phyloP scores from a whole-genome alignment of 1,140 invertebrate species.

The Platorchestia sp. region DNA sequence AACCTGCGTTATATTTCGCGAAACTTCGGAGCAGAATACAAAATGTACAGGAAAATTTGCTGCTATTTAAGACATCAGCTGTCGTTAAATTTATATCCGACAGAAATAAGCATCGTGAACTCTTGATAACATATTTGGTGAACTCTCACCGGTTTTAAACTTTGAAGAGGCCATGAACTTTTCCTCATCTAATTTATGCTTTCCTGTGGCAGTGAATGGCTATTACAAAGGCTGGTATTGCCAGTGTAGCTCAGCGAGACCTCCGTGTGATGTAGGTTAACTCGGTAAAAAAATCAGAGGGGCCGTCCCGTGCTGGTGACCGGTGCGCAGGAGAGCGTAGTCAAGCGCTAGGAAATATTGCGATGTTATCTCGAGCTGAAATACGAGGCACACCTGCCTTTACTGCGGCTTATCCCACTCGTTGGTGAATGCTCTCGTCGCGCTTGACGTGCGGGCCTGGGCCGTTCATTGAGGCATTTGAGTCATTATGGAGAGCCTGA shows the following conservation, averaged over 20 bases:
- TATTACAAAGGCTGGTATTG: neutral
- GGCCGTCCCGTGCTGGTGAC: neutral
- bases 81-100: too few relatives aligned
- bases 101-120: too few relatives aligned
- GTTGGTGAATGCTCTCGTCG: neutral
- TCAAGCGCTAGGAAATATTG: conserved; percentile 25
- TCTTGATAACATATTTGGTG: neutral
- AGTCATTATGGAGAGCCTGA: neutral
- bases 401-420: neutral
- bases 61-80: too few relatives aligned
- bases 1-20: too few relatives aligned
- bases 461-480: neutral
- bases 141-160: neutral
- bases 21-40: too few relatives aligned
- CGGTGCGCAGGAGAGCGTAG: neutral
- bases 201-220: neutral
- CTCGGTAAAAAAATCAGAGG: neutral
- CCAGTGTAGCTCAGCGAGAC: neutral
- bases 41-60: too few relatives aligned
- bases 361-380: neutral
- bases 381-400: conserved; percentile 25
- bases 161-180: neutral
- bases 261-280: neutral
- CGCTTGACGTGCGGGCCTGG: neutral
- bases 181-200: neutral